Evolutionary conservation across 2,797 vertebrate genomes (phyloP), one percentile per base, ranked within the genome.

Genomic region (Manis crassicaudata): DNA sequence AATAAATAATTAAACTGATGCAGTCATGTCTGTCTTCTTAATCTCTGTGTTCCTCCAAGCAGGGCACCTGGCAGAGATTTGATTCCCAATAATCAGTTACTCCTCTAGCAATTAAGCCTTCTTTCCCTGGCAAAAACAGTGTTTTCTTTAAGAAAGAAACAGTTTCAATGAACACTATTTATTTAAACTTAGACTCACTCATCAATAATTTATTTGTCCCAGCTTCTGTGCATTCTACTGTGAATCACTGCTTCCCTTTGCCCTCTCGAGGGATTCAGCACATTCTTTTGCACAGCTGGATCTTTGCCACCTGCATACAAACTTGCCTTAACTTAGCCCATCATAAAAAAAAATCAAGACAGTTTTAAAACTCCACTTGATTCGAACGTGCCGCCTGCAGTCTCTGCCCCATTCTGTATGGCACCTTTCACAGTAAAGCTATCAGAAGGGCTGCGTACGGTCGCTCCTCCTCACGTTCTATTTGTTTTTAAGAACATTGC

Each of bases 131-230:
- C 11, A 80, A 75, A 88, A 63, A 4, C 20, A 40, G n/a, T 27
- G 17, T 37, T 68, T 85, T 40, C 58, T 76, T 76, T 56, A 56
- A 90, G 89, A 72, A 76, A 60, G 12, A 75, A 79, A 75, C 1
- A 65, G 1, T 43, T 7, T 56, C 32, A 17, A 21, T 23, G 16
- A 68, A n/a, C 21, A 52, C 12, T 46, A 12, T 88, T 90, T 85
- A n/a, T 12, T 94, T 63, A 79, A 96, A 52, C 40, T 68, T 72
- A 83, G 29, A 25, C 5, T 92, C 52, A 68, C 7, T 96, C 50
- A 94, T n/a, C 84, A 88, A 90, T 65, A 85, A 93, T 89, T 75
- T 79, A 88, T 67, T 65, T 58, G 7, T 56, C 6, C 63, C 67
- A 10, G 6, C 2, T 2, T 50, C 6, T 37, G 67, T 77, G 43